These are phyloP conservation scores for Yponomeuta malinellus DNA, from an alignment of 2,888 invertebrate genomes.

Conservation along the genomic window DNA sequence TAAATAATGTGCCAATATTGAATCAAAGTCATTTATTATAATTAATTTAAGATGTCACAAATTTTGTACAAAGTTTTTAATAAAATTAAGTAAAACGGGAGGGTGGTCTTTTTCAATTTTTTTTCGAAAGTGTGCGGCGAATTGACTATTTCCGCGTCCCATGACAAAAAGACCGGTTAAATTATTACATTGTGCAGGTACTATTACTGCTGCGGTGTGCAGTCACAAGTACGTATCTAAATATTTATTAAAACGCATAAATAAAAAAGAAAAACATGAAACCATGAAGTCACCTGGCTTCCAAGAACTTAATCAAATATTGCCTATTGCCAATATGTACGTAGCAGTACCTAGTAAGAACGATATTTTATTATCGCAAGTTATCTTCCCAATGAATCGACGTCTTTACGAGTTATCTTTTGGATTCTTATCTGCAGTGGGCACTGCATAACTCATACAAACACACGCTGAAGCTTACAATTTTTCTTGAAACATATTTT, in stretches of 20 bases:
- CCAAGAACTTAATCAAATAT: background rate
- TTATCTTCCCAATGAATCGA: constrained; percentile 5
- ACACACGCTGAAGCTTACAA: background rate
- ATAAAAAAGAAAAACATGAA: constrained; percentile 1
- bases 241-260: background rate
- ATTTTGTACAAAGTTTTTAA: constrained; percentile 11
- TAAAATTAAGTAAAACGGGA: background rate
- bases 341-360: background rate
- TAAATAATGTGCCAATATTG: constrained; percentile 13
- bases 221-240: too few species aligned
- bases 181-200: too few species aligned
- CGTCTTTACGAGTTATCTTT: background rate
- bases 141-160: too few species aligned
- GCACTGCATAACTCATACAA: background rate
- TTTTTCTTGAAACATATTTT: background rate
- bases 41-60: background rate
- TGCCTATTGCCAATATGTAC: background rate
- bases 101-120: background rate
- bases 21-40: constrained; percentile 13
- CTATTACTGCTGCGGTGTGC: too few species aligned
- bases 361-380: background rate
- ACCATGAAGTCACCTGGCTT: background rate
- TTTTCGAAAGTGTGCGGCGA: too few species aligned
- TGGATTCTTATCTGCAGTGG: background rate
- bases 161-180: too few species aligned